phyloP scores from a whole-genome alignment of 2,113 vertebrate species.

The Neomonachus schauinslandi region DNA sequence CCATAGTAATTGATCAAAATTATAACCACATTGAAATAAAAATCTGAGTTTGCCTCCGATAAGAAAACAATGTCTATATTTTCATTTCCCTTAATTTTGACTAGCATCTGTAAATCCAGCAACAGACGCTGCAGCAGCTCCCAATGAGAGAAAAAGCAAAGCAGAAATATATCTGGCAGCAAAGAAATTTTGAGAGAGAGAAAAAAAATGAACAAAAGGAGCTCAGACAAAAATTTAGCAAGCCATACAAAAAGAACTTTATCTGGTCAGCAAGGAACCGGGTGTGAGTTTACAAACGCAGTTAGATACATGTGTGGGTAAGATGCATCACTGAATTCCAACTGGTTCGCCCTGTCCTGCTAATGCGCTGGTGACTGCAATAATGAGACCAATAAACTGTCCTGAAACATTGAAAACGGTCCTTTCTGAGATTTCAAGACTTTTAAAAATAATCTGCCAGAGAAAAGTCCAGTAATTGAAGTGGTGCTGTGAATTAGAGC shows the following conservation, averaged over 20 bases:
- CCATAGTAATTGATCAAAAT: constrained; percentile 4
- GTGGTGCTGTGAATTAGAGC: not conserved
- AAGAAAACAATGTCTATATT: not conserved
- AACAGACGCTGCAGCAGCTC: not conserved
- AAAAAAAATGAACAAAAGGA: constrained; percentile 30
- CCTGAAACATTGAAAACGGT: constrained; percentile 22
- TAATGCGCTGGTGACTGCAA: constrained; percentile 45
- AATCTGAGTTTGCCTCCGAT: not conserved
- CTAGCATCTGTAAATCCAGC: constrained; percentile 6
- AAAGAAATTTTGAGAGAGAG: constrained; percentile 37
- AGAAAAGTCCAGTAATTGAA: constrained; percentile 42
- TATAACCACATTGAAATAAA: constrained; percentile 38
- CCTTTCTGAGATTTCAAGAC: constrained; percentile 62
- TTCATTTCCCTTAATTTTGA: constrained; percentile 50
- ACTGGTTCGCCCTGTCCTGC: constrained; percentile 48
- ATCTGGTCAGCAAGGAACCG: constrained; percentile 59
- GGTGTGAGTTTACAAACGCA: constrained; percentile 67
- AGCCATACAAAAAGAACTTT: constrained; percentile 68
- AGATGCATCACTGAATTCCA: constrained; percentile 72
- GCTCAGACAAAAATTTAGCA: constrained; percentile 8
- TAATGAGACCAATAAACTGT: constrained; percentile 42
- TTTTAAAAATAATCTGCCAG: constrained; percentile 42
- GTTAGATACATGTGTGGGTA: constrained; percentile 73
- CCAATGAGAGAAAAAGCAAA: constrained; percentile 42
- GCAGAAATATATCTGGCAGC: accelerated